Evolutionary conservation across 1,140 invertebrate genomes (phyloP), one percentile per base, ranked within the genome.

Genomic region (Listronotus oregonensis): DNA sequence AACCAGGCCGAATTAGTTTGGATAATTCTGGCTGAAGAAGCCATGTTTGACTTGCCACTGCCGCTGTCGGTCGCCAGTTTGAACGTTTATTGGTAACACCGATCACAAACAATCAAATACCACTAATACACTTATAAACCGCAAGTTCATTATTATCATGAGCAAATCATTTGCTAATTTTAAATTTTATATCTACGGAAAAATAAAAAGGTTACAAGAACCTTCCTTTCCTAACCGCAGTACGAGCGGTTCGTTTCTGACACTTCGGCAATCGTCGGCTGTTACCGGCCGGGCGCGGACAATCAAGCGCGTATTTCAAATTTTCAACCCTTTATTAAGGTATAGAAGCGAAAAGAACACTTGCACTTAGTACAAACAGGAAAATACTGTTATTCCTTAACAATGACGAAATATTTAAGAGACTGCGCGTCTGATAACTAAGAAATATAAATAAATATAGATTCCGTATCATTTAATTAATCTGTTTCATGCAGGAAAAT

Each of bases 1-100:
- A 96, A 95, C 95, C 95, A 97, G 80, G 94, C 93, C 79, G 92
- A 93, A 80, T 92, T 91, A 79, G 93, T 92, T 85, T 95, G 93
- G 80, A 95, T 91, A 80, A 91, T 90, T 83, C 89, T 86, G 74
- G 86, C 87, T 78, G 90, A 91, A 78, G 90, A 93, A 85, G 90
- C 90, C 90, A 92, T 92, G 84, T 86, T 86, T 83, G 83, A 85
- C 78, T 78, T 77, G 69, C 77, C 78, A 74, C 72, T 77, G 72
- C 71, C 74, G 69, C 75, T 77, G 73, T 77, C 73, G 71, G 75
- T 78, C 77, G 77, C 77, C 77, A 78, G 76, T 74, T 77, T 78
- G 77, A 73, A 71, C 67, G 73, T 74, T 74, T 76, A 61, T 75
- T 52, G 68, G 66, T 69, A 68, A 71, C 76, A 68, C 71, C 70